phyloP scores from a whole-genome alignment of 2,113 vertebrate species.

The Heloderma charlesbogerti region DNA sequence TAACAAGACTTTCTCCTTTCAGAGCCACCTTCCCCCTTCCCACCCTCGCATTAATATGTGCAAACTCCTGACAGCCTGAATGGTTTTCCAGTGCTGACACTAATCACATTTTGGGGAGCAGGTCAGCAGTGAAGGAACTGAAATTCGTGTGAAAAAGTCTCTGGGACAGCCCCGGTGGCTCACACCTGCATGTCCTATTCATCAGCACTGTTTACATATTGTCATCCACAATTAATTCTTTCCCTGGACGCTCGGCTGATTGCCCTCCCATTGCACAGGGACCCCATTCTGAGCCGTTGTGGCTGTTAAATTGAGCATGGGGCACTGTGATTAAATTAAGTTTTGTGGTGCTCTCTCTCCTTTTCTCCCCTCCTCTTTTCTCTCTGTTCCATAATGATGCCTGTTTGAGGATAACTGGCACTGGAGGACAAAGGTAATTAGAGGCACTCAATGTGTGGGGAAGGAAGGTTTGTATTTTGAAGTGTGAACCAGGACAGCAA shows the following conservation, averaged over 20 bases:
- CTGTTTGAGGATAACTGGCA: conserved; percentile 75
- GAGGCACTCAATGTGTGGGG: conserved; percentile 62
- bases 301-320: conserved; percentile 88
- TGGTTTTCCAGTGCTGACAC: conserved; percentile 76
- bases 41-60: conserved; percentile 70
- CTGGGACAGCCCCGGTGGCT: conserved; percentile 76
- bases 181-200: conserved; percentile 87
- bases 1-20: conserved; percentile 71
- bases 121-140: conserved; percentile 75
- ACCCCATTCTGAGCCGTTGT: conserved; percentile 86
- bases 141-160: conserved; percentile 82
- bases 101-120: conserved; percentile 77
- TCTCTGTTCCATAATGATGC: conserved; percentile 73
- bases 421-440: conserved; percentile 77
- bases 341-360: conserved; percentile 71
- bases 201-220: conserved; percentile 84
- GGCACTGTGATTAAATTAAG: conserved; percentile 82
- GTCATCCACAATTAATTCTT: conserved; percentile 86
- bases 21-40: conserved; percentile 47
- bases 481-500: conserved; percentile 62
- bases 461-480: conserved; percentile 69
- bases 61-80: conserved; percentile 78
- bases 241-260: conserved; percentile 78
- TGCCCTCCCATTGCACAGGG: conserved; percentile 78
- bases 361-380: conserved; percentile 46